Conservation (phyloP, 2,888 invertebrate genomes). For the Chaitophorus viminalis region DNA sequence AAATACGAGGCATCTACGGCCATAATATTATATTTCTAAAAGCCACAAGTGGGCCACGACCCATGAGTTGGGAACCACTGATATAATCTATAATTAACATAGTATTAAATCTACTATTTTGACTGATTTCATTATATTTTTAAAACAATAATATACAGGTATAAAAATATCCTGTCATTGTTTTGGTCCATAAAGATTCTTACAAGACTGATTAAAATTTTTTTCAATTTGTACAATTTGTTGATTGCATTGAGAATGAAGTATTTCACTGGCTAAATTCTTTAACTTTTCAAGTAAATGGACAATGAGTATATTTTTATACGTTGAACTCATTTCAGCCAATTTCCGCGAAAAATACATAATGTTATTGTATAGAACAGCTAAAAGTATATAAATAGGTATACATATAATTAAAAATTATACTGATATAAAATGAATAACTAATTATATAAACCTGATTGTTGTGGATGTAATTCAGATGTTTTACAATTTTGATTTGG, state of each 20-base stretch:
- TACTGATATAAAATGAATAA: slow-evolving; percentile 7
- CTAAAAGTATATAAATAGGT: slow-evolving; percentile 69
- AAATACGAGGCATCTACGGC: no score
- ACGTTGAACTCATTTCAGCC: slow-evolving; percentile 70
- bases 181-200: slow-evolving; percentile 63
- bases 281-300: slow-evolving; percentile 77
- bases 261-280: slow-evolving; percentile 75
- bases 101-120: no score
- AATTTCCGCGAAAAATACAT: slow-evolving; percentile 84
- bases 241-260: slow-evolving; percentile 78
- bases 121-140: no score
- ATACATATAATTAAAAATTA: slow-evolving; percentile 13
- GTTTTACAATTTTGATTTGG: slow-evolving; percentile 83
- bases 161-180: neutral
- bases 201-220: slow-evolving; percentile 80
- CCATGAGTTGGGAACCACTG: no score
- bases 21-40: no score
- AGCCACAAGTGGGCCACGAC: no score
- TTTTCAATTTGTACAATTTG: slow-evolving; percentile 81
- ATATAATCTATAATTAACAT: no score
- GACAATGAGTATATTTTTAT: slow-evolving; percentile 67
- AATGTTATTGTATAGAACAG: slow-evolving; percentile 91
- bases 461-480: slow-evolving; percentile 86
- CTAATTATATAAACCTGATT: slow-evolving; percentile 74
- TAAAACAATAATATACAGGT: no score